Base-by-base conservation (phyloP, 2,888 invertebrate species). In the Phyllotreta striolata region DNA sequence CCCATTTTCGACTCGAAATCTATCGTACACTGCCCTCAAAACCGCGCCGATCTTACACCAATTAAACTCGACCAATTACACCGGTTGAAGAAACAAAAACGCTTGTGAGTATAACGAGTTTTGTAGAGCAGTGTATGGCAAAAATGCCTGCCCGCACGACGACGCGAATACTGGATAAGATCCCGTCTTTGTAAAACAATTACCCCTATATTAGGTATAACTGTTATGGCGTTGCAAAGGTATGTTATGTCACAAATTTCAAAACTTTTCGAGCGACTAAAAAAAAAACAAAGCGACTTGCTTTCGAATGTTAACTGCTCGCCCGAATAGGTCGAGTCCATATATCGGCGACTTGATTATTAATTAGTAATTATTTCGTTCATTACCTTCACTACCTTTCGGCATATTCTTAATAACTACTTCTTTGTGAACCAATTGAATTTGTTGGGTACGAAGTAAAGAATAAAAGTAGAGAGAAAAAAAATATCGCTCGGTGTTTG, bases 161-260 rank as follows among this genome's bases (percentile, higher is more conserved):
- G 58, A 10, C 35, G 55, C 14, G 34, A 24, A 49, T 58, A 55
- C 24, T 24, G 24, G 24, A 24, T 24, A 24, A 24, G 24, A 63
- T 60, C 56, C 54, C 37, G 63, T 59, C 63, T 49, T 52, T 57
- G 56, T 47, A 47, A 55, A 66, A 56, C 61, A 63, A 64, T 64
- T 62, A 64, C 62, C 62, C 57, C 67, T 67, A 64, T 67, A 64
- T 67, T 67, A 62, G 67, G 67, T 59, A 49, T 64, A 65, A 67
- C 64, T 67, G 60, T 67, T 67, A 64, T 64, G 49, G 49, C 56
- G 44, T 38, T 10, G 55, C 66, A 52, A 52, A 61, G 43, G 63
- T 63, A 57, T 63, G 66, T 63, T 63, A 63, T 66, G 66, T 66
- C 58, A 66, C 63, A 56, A 63, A 66, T 66, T 63, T 47, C 54